Conservation (phyloP, 1,140 invertebrate species). For the Bombus turneri region DNA sequence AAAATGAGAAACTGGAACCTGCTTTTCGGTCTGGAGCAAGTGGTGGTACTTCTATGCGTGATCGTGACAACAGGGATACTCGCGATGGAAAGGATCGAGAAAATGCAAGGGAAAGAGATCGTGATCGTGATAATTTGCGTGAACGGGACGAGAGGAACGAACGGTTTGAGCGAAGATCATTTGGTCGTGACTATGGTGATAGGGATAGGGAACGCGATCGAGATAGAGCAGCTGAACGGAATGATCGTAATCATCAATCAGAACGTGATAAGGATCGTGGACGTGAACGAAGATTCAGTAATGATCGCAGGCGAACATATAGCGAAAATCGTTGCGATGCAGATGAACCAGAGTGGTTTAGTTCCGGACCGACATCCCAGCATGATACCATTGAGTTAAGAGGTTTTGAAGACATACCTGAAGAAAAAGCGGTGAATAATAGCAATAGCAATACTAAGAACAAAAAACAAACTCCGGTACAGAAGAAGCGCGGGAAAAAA, state of each 20-base stretch:
- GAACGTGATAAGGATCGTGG: slow-evolving; percentile 78
- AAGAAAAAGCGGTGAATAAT: slow-evolving; percentile 77
- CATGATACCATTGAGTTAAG: slow-evolving; percentile 96
- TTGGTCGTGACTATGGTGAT: slow-evolving; percentile 82
- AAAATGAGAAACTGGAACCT: slow-evolving; percentile 80
- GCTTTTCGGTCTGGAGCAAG: slow-evolving; percentile 73
- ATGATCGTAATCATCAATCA: slow-evolving; percentile 66
- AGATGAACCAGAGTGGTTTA: slow-evolving; percentile 90
- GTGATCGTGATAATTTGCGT: slow-evolving; percentile 61
- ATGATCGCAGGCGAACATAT: slow-evolving; percentile 81
- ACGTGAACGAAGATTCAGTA: slow-evolving; percentile 79
- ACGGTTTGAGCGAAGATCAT: slow-evolving; percentile 84
- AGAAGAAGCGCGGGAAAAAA: slow-evolving; percentile 79
- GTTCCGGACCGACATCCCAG: slow-evolving; percentile 93
- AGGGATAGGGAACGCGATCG: slow-evolving; percentile 71
- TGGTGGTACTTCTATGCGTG: slow-evolving; percentile 67
- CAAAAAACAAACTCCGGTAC: slow-evolving; percentile 80
- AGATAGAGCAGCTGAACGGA: slow-evolving; percentile 62
- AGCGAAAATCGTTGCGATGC: slow-evolving; percentile 79
- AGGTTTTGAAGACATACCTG: slow-evolving; percentile 91
- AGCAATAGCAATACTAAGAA: slow-evolving; percentile 70
- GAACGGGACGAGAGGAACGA: slow-evolving; percentile 70
- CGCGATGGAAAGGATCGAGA: slow-evolving; percentile 64
- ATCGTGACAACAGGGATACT: slow-evolving; percentile 74
- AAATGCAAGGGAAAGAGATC: slow-evolving; percentile 53